Conservation (phyloP, 2,797 vertebrate genomes). For the Petrocephalus schoutedeni region DNA sequence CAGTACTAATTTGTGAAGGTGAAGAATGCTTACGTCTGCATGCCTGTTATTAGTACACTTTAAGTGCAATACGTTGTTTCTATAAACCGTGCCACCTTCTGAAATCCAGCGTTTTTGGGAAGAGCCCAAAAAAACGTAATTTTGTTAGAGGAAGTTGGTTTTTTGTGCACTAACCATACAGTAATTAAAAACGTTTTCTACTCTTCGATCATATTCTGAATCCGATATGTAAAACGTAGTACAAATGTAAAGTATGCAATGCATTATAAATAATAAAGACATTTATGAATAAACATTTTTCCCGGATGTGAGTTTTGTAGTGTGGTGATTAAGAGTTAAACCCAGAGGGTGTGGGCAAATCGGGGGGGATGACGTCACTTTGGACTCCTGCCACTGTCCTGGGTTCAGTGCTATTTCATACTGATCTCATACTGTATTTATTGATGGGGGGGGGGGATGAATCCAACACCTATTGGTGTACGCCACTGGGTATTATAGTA, state of each 20-base stretch:
- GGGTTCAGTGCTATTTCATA: neutral
- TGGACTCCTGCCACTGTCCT: neutral
- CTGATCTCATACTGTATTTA: neutral
- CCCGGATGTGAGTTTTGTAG: neutral
- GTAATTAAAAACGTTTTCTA: neutral
- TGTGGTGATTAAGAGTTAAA: neutral
- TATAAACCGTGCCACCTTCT: neutral
- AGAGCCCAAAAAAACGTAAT: neutral
- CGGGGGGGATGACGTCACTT: neutral
- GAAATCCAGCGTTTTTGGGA: constrained; percentile 9
- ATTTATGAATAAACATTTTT: neutral
- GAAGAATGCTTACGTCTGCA: constrained; percentile 19
- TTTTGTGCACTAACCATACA: constrained; percentile 18
- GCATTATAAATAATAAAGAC: constrained; percentile 7
- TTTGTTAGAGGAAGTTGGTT: neutral
- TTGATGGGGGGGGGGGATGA: neutral
- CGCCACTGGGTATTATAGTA: neutral
- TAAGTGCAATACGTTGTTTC: constrained; percentile 24
- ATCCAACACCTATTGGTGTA: neutral
- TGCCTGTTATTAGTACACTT: constrained; percentile 19
- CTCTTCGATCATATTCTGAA: neutral
- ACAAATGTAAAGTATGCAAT: neutral
- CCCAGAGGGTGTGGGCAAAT: neutral
- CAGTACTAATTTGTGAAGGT: constrained; percentile 7
- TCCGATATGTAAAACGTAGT: neutral